phyloP scores from a whole-genome alignment of 2,797 vertebrate species.

The Sparidentex hasta region DNA sequence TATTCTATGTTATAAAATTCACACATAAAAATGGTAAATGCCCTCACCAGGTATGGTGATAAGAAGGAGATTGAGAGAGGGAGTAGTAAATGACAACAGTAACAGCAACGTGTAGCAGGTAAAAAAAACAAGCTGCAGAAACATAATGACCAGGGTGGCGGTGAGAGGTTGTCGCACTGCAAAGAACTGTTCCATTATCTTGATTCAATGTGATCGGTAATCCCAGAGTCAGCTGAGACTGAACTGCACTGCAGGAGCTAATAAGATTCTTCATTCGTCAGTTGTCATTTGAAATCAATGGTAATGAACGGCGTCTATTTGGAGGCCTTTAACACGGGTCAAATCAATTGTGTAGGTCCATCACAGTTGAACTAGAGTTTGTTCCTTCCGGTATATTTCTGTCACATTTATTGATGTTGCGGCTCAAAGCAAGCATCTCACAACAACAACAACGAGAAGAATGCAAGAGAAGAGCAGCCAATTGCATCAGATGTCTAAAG shows the following conservation, averaged over 20 bases:
- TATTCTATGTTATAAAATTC: slow-evolving; percentile 13
- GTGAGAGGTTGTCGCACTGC: background rate
- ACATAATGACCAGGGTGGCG: background rate
- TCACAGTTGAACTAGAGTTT: background rate
- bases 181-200: slow-evolving; percentile 24
- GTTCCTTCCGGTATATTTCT: slow-evolving; percentile 13
- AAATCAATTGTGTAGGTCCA: background rate
- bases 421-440: slow-evolving; percentile 9
- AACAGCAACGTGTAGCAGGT: background rate
- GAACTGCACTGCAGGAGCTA: background rate
- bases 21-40: slow-evolving; percentile 7
- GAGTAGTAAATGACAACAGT: slow-evolving; percentile 11
- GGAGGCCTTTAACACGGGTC: background rate
- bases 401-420: slow-evolving; percentile 2
- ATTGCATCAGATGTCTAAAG: slow-evolving; percentile 21
- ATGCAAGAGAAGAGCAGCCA: background rate
- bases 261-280: slow-evolving; percentile 23
- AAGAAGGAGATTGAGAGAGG: background rate
- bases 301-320: slow-evolving; percentile 25
- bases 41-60: background rate
- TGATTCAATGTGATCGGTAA: slow-evolving; percentile 48
- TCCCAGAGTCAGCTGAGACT: slow-evolving; percentile 36
- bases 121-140: slow-evolving; percentile 15
- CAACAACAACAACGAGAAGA: background rate
- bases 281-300: slow-evolving; percentile 25